Evolutionary conservation across 2,888 invertebrate species (phyloP).

Genomic region (Aleiodes alternator): DNA sequence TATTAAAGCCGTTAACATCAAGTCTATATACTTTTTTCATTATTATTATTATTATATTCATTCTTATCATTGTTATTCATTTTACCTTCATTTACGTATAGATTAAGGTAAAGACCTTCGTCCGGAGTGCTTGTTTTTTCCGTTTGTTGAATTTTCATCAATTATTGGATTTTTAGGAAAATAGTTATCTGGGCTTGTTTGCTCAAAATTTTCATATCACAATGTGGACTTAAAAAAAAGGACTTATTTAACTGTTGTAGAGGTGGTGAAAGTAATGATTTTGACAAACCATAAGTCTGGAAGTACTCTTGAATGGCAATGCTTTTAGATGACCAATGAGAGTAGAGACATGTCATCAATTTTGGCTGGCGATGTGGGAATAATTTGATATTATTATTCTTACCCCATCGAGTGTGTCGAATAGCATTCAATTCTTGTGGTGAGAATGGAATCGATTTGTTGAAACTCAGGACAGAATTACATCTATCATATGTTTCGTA

Average conservation of each 20-base stretch:
- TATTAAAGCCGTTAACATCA: constrained; percentile 74
- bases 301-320: background rate
- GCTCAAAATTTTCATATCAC: too few species aligned
- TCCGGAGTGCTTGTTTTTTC: constrained; percentile 39
- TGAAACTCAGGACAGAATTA: constrained; percentile 48
- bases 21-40: constrained; percentile 39
- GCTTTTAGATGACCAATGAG: constrained; percentile 50
- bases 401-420: constrained; percentile 49
- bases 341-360: constrained; percentile 63
- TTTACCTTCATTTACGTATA: constrained; percentile 35
- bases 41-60: constrained; percentile 29
- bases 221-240: too few species aligned
- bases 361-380: constrained; percentile 63
- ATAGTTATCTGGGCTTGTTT: too few species aligned
- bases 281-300: background rate
- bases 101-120: constrained; percentile 45
- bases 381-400: constrained; percentile 68
- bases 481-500: background rate
- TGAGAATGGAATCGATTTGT: constrained; percentile 59
- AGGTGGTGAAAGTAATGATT: too few species aligned
- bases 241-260: too few species aligned
- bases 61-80: constrained; percentile 31
- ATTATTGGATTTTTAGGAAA: background rate
- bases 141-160: background rate
- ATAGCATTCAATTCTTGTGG: constrained; percentile 41